Conservation (phyloP, 2,113 vertebrate genomes). For the Eulemur macaco region DNA sequence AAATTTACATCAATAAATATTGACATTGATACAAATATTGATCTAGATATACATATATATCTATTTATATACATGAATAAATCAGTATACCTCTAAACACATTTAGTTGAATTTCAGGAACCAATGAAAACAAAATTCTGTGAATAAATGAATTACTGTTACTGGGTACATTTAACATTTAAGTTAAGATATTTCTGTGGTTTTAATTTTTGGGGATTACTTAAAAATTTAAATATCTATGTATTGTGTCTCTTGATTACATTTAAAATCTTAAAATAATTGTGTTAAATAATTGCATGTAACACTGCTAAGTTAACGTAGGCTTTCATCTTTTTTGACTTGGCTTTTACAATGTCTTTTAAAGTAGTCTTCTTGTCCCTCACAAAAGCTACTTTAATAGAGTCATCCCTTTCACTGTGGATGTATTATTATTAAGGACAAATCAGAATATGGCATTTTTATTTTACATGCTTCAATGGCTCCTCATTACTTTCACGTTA, state of each 20-base stretch:
- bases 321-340: neutral
- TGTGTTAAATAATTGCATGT: neutral
- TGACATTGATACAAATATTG: neutral
- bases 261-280: neutral
- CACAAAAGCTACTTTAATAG: neutral
- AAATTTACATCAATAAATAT: neutral
- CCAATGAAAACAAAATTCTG: neutral
- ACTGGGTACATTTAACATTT: neutral
- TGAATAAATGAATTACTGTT: neutral
- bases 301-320: neutral
- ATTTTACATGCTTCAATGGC: neutral
- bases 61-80: neutral
- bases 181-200: neutral
- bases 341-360: neutral
- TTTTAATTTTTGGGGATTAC: neutral
- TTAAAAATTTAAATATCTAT: neutral
- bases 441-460: neutral
- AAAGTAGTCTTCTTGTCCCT: neutral
- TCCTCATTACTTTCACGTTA: neutral
- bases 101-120: neutral
- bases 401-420: neutral
- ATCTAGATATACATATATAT: neutral
- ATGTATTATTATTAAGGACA: neutral
- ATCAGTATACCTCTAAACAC: neutral
- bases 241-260: neutral